Evolutionary conservation across 2,797 vertebrate genomes (phyloP), one percentile per base, ranked within the genome.

Genomic region (Siniperca scherzeri): DNA sequence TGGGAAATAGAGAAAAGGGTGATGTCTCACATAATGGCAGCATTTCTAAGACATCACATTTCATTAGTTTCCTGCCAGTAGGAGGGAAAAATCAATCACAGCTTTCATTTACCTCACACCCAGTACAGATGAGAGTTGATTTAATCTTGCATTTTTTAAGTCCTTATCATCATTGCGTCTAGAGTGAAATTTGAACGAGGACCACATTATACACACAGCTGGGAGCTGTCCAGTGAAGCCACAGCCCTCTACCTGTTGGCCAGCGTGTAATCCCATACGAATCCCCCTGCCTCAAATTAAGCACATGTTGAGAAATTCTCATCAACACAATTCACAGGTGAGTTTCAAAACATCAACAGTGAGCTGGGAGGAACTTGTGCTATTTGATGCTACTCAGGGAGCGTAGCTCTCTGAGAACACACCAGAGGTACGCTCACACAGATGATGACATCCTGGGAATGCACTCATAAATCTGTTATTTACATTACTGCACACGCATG

Each of bases 11-110:
- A 82, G 78, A 86, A 86, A 88, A 82, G 77, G 80, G 57, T 76
- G 80, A 90, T 53, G 75, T 88, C 79, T 74, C 69, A 77, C 71
- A 83, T 92, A 89, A 92, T 88, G 78, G 86, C 87, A 78, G 82
- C 84, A 87, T 93, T 91, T 92, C 82, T 90, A 84, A 88, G 86
- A 87, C 85, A 86, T 81, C 75, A 74, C 73, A 89, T 92, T 92
- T 91, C 84, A 91, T 92, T 88, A 83, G 72, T 91, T 89, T 83
- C 64, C 83, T 89, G 82, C 70, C 67, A 86, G 87, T 46, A 62
- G 52, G 22, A 72, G n/a, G 66, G 50, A 64, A 80, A 85, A 84
- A 87, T 91, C 88, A 62, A 89, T 89, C 84, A 74, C 5, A 19
- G 57, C 60, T 72, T 69, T 70, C 71, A 69, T 86, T 79, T 75